Evolutionary conservation across 1,140 invertebrate genomes (phyloP).

Genomic region (Bombyx mandarina): DNA sequence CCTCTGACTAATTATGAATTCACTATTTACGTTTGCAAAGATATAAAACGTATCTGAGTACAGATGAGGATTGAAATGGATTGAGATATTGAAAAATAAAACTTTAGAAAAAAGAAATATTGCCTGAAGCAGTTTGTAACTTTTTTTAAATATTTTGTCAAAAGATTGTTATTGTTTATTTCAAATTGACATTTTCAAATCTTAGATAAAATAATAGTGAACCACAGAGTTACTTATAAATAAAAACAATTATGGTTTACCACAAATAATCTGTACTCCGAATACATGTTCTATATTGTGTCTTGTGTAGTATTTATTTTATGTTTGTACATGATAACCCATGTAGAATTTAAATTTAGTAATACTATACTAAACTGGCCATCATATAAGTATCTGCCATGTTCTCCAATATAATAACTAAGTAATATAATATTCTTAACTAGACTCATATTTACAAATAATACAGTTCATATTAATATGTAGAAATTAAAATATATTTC

Average conservation of each 20-base stretch:
- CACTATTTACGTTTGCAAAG: conserved; percentile 31
- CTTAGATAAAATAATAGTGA: too few species aligned
- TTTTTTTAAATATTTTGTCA: too few species aligned
- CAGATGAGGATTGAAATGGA: conserved; percentile 16
- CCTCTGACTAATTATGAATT: conserved; percentile 30
- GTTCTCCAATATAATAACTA: conserved; percentile 69
- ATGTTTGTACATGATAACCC: conserved; percentile 72
- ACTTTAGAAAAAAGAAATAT: too few species aligned
- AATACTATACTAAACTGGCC: conserved; percentile 73
- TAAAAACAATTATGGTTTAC: neutral
- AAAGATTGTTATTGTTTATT: too few species aligned
- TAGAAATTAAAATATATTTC: conserved; percentile 71
- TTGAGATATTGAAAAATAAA: neutral
- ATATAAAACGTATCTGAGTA: conserved; percentile 33
- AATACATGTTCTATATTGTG: conserved; percentile 68
- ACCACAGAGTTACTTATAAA: too few species aligned
- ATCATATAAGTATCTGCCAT: conserved; percentile 73
- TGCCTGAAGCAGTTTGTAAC: too few species aligned
- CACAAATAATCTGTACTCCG: conserved; percentile 33
- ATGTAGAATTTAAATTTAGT: conserved; percentile 72
- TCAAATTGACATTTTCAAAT: too few species aligned
- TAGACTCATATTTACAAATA: conserved; percentile 72
- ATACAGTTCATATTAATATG: conserved; percentile 69
- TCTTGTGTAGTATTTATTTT: conserved; percentile 69
- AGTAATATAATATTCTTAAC: conserved; percentile 72